Percentiles rank a stretch among this genome's conserved stretches.
These are phyloP conservation scores for Alitta virens DNA, from an alignment of 2,888 invertebrate species.

Conservation along the genomic window DNA sequence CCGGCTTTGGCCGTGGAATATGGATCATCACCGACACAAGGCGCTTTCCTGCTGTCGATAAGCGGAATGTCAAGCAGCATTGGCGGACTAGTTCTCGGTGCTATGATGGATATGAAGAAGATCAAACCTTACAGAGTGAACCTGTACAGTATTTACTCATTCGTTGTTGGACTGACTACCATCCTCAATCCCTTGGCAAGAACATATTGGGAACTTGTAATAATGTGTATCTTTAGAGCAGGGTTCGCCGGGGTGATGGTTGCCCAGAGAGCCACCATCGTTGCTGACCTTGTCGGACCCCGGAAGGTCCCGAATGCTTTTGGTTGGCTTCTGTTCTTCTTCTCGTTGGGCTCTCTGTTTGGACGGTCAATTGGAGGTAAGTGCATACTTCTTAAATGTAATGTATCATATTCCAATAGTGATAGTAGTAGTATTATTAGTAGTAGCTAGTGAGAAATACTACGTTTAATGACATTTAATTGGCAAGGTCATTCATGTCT, in stretches of 20 bases:
- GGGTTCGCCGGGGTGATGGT: neutral
- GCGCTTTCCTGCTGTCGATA: neutral
- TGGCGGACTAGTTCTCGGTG: neutral
- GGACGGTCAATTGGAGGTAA: neutral
- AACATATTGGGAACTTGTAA: neutral
- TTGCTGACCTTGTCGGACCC: neutral
- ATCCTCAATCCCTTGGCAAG: neutral
- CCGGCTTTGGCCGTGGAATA: neutral
- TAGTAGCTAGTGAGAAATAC: too few relatives aligned
- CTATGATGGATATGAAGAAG: neutral
- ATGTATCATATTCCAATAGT: too few relatives aligned
- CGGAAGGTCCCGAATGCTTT: neutral
- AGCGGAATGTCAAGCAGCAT: neutral
- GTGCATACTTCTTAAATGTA: too few relatives aligned
- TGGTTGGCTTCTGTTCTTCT: neutral
- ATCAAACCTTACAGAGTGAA: neutral
- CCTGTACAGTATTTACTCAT: neutral
- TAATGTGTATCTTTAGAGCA: neutral
- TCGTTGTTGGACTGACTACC: neutral
- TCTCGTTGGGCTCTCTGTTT: neutral
- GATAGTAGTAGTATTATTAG: too few relatives aligned
- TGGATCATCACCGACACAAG: neutral
- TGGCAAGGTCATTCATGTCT: too few relatives aligned
- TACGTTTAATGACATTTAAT: too few relatives aligned
- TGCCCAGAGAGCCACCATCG: neutral